Evolutionary conservation across 2,113 vertebrate species (phyloP).

Genomic region (Menura novaehollandiae): DNA sequence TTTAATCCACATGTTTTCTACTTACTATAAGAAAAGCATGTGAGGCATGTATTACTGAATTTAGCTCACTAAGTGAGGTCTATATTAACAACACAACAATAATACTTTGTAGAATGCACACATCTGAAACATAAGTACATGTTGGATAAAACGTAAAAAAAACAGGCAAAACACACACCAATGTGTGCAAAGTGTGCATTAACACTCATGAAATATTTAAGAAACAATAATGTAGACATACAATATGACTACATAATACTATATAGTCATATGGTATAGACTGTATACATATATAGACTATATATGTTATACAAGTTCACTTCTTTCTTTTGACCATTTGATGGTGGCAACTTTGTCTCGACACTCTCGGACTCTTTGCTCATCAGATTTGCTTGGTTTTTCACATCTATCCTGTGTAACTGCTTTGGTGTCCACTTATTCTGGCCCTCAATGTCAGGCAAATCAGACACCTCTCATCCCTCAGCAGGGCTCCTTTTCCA

Average conservation of each 20-base stretch:
- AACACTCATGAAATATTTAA: not conserved
- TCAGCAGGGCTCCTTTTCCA: not conserved
- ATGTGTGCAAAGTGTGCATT: rapidly evolving
- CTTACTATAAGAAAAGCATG: not conserved
- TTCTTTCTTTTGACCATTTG: not conserved
- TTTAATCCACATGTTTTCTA: not conserved
- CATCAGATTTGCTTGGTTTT: not conserved
- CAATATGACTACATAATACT: not conserved
- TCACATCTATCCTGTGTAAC: not conserved
- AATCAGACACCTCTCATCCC: not conserved
- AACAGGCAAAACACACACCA: not conserved
- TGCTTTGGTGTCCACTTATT: not conserved
- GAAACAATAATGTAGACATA: not conserved
- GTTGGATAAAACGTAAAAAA: not conserved
- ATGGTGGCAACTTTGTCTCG: rapidly evolving
- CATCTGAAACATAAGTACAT: not conserved
- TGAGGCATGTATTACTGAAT: not conserved
- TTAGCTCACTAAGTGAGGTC: not conserved
- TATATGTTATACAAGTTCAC: not conserved
- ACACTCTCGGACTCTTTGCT: not conserved
- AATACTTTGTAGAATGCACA: not conserved
- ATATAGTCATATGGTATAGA: too few species aligned
- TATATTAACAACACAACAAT: not conserved
- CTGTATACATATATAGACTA: not conserved
- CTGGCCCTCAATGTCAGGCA: not conserved